Evolutionary conservation across 2,888 invertebrate genomes (phyloP), one percentile per base, ranked within the genome.

Genomic region (Dryadula phaetusa): DNA sequence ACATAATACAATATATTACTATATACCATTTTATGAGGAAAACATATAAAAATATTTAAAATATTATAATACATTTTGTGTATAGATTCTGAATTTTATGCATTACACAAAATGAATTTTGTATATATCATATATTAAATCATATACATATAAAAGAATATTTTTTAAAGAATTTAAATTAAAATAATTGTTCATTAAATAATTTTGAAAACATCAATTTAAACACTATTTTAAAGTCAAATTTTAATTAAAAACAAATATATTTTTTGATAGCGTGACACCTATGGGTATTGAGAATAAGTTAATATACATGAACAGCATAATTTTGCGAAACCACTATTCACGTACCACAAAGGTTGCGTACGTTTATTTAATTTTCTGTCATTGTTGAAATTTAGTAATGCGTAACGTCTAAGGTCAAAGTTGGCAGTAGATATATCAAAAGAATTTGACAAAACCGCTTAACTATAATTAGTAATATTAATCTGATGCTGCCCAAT

Each of bases 341-440:
- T 12, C 42, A 1, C 25, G 49, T 47, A 37, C 37, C 25, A 49
- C 49, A 60, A 22, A 60, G 25, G 28, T 65, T 65, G 28, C 65
- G 60, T 60, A 54, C 34, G 54, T 54, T 44, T 54, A 49, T 63
- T 66, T 54, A 46, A 40, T 54, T 54, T 54, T 66, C 62, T 62
- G 34, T 49, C 62, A 66, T 66, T 62, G 66, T 66, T 62, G 44
- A 62, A 66, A 46, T 66, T 53, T 60, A 66, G 61, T 61, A 60
- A 52, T 52, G 32, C 60, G 61, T 61, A 44, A 56, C 58, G 47
- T 42, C 44, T 66, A 44, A 61, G 65, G 65, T 65, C 65, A 60
- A 25, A 56, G 56, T 25, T 18, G 32, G 10, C 22, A 25, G 34
- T 28, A 10, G 34, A 58, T 37, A 25, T 64, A 22, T 54, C 44